Evolutionary conservation across 2,888 invertebrate species (phyloP).

Genomic region (Eupithecia abbreviata): DNA sequence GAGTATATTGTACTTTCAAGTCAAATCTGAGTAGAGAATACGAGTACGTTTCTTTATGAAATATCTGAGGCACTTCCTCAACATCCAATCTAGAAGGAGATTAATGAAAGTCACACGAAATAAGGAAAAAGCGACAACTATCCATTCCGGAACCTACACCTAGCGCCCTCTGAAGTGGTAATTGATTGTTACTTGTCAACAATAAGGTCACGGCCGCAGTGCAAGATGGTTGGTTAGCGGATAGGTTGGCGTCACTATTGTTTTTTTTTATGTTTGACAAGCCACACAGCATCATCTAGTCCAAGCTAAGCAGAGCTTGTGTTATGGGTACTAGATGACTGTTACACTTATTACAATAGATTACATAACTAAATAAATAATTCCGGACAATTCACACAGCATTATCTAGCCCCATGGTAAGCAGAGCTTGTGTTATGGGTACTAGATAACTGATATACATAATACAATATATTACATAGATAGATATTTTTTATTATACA

Average conservation of each 20-base stretch:
- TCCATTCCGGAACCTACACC: conserved; percentile 26
- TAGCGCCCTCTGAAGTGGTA: conserved; percentile 34
- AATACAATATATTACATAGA: no score
- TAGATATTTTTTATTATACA: no score
- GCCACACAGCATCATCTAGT: no score
- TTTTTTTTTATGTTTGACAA: no score
- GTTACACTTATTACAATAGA: no score
- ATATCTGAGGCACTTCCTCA: conserved; percentile 28
- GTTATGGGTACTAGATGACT: no score
- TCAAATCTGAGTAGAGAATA: conserved; percentile 15
- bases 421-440: no score
- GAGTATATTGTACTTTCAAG: neutral
- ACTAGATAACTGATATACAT: no score
- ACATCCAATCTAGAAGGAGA: conserved; percentile 42
- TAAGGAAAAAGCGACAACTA: conserved; percentile 43
- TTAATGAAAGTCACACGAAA: conserved; percentile 41
- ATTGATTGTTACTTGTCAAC: conserved; percentile 43
- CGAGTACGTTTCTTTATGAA: conserved; percentile 17
- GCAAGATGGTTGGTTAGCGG: neutral
- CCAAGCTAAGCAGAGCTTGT: no score
- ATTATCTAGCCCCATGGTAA: no score
- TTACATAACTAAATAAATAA: no score
- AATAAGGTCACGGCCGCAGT: conserved; percentile 6
- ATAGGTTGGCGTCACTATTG: neutral
- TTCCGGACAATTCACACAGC: no score